These are phyloP conservation scores for Ophioninae sp. DNA, from an alignment of 2,888 invertebrate species.

Conservation along the genomic window DNA sequence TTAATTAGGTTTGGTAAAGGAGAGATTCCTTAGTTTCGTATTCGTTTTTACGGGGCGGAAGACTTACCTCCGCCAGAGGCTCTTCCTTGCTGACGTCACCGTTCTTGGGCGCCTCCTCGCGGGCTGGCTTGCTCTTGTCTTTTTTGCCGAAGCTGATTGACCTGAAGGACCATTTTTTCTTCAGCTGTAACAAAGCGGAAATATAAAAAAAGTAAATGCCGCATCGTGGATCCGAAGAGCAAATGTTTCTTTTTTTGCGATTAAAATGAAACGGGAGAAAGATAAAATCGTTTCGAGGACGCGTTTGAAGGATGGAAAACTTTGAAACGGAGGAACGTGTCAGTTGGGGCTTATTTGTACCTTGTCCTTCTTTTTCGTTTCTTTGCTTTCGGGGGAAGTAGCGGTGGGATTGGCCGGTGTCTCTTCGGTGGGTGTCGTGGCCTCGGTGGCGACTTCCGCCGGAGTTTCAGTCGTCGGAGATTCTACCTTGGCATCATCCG, in stretches of 20 bases:
- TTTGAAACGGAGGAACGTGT: not conserved
- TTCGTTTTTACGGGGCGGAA: too few species aligned
- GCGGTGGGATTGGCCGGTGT: slow-evolving; percentile 74
- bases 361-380: slow-evolving; percentile 79
- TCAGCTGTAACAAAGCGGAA: slow-evolving; percentile 82
- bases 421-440: slow-evolving; percentile 78
- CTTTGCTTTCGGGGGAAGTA: slow-evolving; percentile 78
- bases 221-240: too few species aligned
- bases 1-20: too few species aligned
- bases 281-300: too few species aligned
- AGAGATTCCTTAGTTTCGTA: too few species aligned
- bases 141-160: slow-evolving; percentile 93
- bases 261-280: too few species aligned
- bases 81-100: slow-evolving; percentile 84
- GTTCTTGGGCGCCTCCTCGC: slow-evolving; percentile 84
- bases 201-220: slow-evolving; percentile 47
- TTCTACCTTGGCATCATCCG: slow-evolving; percentile 76
- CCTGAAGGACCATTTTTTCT: slow-evolving; percentile 95
- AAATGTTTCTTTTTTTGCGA: too few species aligned
- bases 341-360: slow-evolving; percentile 59
- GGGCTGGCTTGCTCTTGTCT: slow-evolving; percentile 92
- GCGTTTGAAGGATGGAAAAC: too few species aligned
- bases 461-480: slow-evolving; percentile 72
- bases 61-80: slow-evolving; percentile 84
- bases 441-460: slow-evolving; percentile 75